A percentile compares a stretch with the other conserved stretches of the same genome.
Evolutionary conservation across 1,140 invertebrate species (phyloP).

Genomic region (Solenopsis fugax): DNA sequence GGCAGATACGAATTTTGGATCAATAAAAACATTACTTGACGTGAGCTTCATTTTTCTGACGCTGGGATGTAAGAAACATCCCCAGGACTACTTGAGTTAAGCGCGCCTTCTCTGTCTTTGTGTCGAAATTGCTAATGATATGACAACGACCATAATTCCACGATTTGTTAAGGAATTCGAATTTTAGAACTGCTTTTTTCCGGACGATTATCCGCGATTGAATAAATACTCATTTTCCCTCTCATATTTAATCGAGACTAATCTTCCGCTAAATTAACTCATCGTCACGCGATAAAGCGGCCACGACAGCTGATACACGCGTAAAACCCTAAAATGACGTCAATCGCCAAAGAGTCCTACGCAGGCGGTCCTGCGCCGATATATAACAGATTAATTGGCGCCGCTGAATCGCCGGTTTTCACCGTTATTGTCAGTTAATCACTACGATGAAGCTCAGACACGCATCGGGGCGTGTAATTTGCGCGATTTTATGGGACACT

Average conservation of each 20-base stretch:
- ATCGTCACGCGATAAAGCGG: slow-evolving; percentile 45
- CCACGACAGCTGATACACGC: slow-evolving; percentile 43
- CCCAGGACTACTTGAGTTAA: background rate
- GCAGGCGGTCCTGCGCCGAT: slow-evolving; percentile 12
- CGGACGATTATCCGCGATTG: background rate
- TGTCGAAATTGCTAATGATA: background rate
- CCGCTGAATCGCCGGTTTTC: slow-evolving; percentile 68
- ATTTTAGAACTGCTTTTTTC: background rate
- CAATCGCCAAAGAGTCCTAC: slow-evolving; percentile 40
- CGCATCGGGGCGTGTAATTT: slow-evolving; percentile 66
- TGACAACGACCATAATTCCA: background rate
- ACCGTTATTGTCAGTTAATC: slow-evolving; percentile 68
- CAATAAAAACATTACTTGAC: no score
- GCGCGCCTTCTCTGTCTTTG: background rate
- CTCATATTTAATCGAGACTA: slow-evolving; percentile 10
- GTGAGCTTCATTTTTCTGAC: no score
- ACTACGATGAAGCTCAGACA: slow-evolving; percentile 59
- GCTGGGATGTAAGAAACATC: no score
- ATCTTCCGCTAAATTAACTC: slow-evolving; percentile 53
- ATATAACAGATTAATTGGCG: slow-evolving; percentile 44
- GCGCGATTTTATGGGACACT: slow-evolving; percentile 71
- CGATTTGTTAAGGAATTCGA: background rate
- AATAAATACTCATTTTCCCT: background rate
- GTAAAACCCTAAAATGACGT: slow-evolving; percentile 42
- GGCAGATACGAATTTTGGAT: no score